These are phyloP conservation scores for Sebastes paucispinis DNA, from an alignment of 2,797 vertebrate genomes.

Conservation along the genomic window DNA sequence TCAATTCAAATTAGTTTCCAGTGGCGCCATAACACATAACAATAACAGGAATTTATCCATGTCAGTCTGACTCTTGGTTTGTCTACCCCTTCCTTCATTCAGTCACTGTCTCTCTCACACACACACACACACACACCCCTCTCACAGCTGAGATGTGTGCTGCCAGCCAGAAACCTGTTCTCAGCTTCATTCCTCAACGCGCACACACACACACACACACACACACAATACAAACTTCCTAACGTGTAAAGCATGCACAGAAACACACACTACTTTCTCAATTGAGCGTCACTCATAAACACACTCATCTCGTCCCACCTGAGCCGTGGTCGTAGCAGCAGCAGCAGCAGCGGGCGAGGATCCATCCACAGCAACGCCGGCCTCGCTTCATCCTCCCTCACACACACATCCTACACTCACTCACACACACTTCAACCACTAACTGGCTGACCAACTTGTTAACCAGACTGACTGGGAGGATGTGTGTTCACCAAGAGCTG, in stretches of 20 bases:
- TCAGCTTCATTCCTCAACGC: neutral
- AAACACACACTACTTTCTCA: neutral
- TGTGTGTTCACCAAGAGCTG: slow-evolving; percentile 1
- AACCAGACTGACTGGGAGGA: neutral
- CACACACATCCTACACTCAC: slow-evolving; percentile 42
- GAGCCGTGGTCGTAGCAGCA: slow-evolving; percentile 59
- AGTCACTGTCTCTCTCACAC: neutral
- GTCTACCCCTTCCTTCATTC: neutral
- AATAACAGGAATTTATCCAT: neutral
- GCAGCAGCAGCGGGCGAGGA: slow-evolving; percentile 65
- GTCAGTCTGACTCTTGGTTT: neutral
- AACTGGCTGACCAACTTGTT: neutral
- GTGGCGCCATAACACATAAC: neutral
- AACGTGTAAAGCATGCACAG: neutral
- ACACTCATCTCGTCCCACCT: slow-evolving; percentile 49
- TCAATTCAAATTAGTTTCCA: slow-evolving; percentile 31
- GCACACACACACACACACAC: neutral
- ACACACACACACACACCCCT: neutral
- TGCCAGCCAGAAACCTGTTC: neutral
- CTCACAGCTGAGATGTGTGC: neutral
- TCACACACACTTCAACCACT: neutral
- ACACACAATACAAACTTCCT: neutral
- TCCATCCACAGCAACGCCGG: slow-evolving; percentile 66
- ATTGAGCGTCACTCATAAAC: neutral
- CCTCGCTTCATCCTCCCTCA: slow-evolving; percentile 66